A percentile compares a stretch with the other conserved stretches of the same genome.
These are phyloP conservation scores for Hemaris fuciformis DNA, from an alignment of 2,888 invertebrate genomes.

Conservation along the genomic window DNA sequence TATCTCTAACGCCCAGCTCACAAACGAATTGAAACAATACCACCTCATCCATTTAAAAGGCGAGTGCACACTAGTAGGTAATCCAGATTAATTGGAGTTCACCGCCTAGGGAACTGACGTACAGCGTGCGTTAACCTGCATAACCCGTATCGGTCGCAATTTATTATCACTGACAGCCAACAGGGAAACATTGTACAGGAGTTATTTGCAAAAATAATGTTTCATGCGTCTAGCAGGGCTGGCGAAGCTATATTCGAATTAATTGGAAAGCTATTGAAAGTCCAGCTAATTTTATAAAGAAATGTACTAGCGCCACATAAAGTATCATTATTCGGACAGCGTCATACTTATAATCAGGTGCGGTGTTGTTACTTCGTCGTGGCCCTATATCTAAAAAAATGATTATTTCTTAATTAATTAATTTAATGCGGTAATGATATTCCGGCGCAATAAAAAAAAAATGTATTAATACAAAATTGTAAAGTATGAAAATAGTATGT, in stretches of 20 bases:
- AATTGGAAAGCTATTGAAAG: too few species aligned
- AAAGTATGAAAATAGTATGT: too few species aligned
- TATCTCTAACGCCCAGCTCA: neutral
- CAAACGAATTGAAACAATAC: neutral
- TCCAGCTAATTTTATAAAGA: too few species aligned
- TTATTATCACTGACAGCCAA: constrained; percentile 21
- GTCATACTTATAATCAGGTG: too few species aligned
- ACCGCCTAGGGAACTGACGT: neutral
- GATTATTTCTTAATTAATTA: too few species aligned
- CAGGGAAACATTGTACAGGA: constrained; percentile 5
- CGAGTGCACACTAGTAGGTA: constrained; percentile 28
- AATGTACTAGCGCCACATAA: too few species aligned
- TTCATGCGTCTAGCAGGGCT: neutral
- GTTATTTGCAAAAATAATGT: constrained; percentile 7
- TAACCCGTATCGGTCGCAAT: constrained; percentile 21
- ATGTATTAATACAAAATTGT: too few species aligned
- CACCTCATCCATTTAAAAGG: constrained; percentile 25
- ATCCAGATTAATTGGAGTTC: constrained; percentile 35
- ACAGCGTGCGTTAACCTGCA: constrained; percentile 7
- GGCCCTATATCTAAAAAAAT: too few species aligned
- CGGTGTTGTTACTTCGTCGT: too few species aligned
- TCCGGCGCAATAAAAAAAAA: too few species aligned
- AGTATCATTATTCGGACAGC: too few species aligned
- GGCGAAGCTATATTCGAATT: neutral
- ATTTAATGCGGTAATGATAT: too few species aligned